Percentiles rank a stretch among this genome's conserved stretches.
These are phyloP conservation scores for Campoletis sonorensis DNA, from an alignment of 1,140 invertebrate species.

Conservation along the genomic window DNA sequence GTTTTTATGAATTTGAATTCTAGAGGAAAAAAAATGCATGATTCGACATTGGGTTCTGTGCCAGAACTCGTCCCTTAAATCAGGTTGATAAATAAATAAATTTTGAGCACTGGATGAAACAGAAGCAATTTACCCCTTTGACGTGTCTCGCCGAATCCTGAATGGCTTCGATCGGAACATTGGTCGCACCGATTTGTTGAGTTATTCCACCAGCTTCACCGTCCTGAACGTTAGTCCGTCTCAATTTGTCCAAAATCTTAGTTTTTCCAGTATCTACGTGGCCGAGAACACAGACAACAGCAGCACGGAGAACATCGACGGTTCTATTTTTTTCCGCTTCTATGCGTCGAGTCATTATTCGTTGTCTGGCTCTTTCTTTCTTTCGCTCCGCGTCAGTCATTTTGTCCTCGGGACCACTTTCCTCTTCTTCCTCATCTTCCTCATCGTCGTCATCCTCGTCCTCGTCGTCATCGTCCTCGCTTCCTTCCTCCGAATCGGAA, in stretches of 20 bases:
- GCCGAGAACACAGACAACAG: slow-evolving; percentile 99
- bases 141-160: slow-evolving; percentile 96
- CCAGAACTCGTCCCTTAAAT: no score
- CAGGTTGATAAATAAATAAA: not conserved
- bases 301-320: slow-evolving; percentile 90
- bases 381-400: slow-evolving; percentile 82
- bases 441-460: slow-evolving; percentile 57
- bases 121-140: slow-evolving; percentile 84
- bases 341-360: slow-evolving; percentile 89
- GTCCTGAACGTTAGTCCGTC: slow-evolving; percentile 97
- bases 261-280: slow-evolving; percentile 99
- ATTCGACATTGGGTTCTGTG: no score
- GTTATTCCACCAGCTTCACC: slow-evolving; percentile 99
- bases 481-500: slow-evolving; percentile 79
- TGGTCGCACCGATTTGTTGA: slow-evolving; percentile 99
- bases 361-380: slow-evolving; percentile 80
- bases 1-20: no score
- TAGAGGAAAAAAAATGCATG: no score
- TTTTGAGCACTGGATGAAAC: not conserved
- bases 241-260: slow-evolving; percentile 98
- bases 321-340: slow-evolving; percentile 89
- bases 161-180: slow-evolving; percentile 98
- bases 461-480: slow-evolving; percentile 43
- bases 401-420: slow-evolving; percentile 76
- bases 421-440: slow-evolving; percentile 40